Evolutionary conservation across 2,113 vertebrate genomes (phyloP), one percentile per base, ranked within the genome.

Genomic region (Acanthochromis polyacanthus): DNA sequence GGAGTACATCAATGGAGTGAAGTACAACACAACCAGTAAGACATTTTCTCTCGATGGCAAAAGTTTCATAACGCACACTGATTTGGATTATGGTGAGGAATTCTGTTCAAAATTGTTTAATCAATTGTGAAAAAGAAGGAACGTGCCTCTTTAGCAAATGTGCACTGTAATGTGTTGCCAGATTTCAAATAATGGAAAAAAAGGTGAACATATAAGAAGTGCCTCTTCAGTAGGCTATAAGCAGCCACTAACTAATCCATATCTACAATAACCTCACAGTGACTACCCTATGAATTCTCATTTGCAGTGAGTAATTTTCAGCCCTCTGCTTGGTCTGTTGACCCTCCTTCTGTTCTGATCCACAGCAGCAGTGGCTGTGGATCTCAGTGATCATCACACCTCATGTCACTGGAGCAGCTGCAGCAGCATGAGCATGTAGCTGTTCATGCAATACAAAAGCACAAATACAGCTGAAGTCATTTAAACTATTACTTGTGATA

Each of bases 21-120:
- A 98, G 86, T 99, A 99, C 95, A 98, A 99, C 95, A 98, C 96
- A 30, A 98, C 96, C 0, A 95, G 98, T 99, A 95, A 98, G 98
- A 95, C 43, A 6, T 30, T 56, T 72, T 56, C 6, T 14, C 10
- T 5, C 28, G 1, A 32, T 48, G 12, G 28, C 10, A 68, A 83
- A 90, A 89, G 52, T 88, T 85, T 6, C 4, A 4, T 23, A 19
- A 17, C 23, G 7, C 71, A 4, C n/a, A n/a, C 62, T 48, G 15
- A 2, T 36, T n/a, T 36, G 32, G 4, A 38, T 30, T 51, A 43
- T 20, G 8, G 12, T 25, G 11, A 4, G 23, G 3, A 1, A 20
- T 28, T 55, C 28, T 40, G 17, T 12, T 4, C 40, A 3, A 43
- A 12, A 43, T 43, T 43, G 11, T 43, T 43, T 15, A 3, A 14